These are phyloP conservation scores for Yponomeuta cagnagella DNA, from an alignment of 2,888 invertebrate genomes.

Conservation along the genomic window DNA sequence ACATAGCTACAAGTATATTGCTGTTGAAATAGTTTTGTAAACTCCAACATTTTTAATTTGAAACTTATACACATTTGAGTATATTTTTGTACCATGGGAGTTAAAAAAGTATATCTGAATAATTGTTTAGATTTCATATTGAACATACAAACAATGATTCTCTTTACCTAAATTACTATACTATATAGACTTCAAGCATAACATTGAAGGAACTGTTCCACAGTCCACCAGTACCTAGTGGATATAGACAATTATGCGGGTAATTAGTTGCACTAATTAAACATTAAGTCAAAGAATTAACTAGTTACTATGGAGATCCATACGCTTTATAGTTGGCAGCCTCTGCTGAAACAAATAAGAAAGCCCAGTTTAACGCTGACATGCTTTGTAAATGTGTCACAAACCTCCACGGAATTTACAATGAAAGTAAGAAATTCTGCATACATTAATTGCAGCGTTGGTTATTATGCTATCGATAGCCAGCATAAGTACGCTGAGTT, in stretches of 20 bases:
- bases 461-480: not conserved
- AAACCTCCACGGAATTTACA: not conserved
- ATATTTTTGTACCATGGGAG: not conserved
- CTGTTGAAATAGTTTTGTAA: not conserved
- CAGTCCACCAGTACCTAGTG: slow-evolving; percentile 9
- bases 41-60: no score
- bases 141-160: not conserved
- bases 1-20: not conserved
- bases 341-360: slow-evolving; percentile 35
- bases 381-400: not conserved
- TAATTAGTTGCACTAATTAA: slow-evolving; percentile 56
- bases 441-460: not conserved
- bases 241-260: slow-evolving; percentile 7
- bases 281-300: slow-evolving; percentile 51
- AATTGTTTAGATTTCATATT: not conserved
- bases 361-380: not conserved
- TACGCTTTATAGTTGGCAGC: slow-evolving; percentile 47
- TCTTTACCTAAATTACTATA: slow-evolving; percentile 4
- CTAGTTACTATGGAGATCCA: slow-evolving; percentile 54
- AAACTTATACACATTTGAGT: not conserved
- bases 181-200: slow-evolving; percentile 8
- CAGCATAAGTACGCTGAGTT: not conserved
- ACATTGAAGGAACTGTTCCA: not conserved
- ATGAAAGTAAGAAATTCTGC: not conserved
- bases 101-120: not conserved